Evolutionary conservation across 2,888 invertebrate species (phyloP), one percentile per base, ranked within the genome.

Genomic region (Sinelater perroti): DNA sequence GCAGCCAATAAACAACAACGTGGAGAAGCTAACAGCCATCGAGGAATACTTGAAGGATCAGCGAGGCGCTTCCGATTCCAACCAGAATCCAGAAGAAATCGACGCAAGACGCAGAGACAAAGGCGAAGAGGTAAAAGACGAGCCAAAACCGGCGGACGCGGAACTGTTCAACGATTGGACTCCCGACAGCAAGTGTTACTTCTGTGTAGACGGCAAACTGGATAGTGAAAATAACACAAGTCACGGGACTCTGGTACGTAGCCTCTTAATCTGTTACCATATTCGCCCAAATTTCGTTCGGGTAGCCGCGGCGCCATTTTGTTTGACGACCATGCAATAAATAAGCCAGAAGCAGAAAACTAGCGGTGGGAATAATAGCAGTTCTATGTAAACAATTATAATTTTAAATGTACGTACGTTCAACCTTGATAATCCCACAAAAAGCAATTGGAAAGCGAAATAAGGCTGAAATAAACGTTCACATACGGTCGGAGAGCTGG

Each of bases 111-210:
- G 51, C 44, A 60, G 40, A 50, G 31, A 44, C 85, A 85, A 44
- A 77, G 82, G 55, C 20, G 59, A 58, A 46, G 54, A 61, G 53
- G 51, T 55, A 53, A 62, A 51, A 45, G 51, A 53, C 44, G 38
- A 31, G 52, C 52, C 36, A 44, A 61, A 55, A 14, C 62, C 62
- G 28, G 61, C 58, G 52, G 66, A 66, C 55, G 67, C 67, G 60
- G 72, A 72, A 62, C 73, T 74, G 74, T 65, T 73, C 57, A 74
- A 71, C 75, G 91, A 91, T 78, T 92, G 91, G 91, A 88, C 87
- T 78, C 91, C 91, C 70, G 84, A 88, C 77, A 75, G 72, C 70
- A 90, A 91, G 83, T 92, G 91, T 80, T 87, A 89, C 83, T 91
- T 91, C 80, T 92, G 91, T 80, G 87, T 87, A 77, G 85, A 87